Percentiles rank a stretch among this genome's conserved stretches.
These are phyloP conservation scores for Embiotoca jacksoni DNA, from an alignment of 2,113 vertebrate species.

Conservation along the genomic window DNA sequence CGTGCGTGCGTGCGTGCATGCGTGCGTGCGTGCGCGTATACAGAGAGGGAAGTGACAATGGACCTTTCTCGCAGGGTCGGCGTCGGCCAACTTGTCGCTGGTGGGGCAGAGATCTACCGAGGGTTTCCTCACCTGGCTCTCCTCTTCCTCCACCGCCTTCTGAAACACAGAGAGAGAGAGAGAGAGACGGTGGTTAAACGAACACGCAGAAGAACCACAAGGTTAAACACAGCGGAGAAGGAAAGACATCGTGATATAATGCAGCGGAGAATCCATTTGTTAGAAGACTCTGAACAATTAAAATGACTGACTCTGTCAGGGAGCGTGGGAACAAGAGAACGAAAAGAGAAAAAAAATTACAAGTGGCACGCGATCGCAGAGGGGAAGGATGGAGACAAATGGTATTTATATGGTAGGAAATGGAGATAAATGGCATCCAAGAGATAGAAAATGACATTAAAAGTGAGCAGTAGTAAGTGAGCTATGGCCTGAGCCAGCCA, in stretches of 20 bases:
- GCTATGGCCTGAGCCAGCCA: conserved; percentile 16
- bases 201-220: conserved; percentile 4
- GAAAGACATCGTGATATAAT: neutral
- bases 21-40: neutral
- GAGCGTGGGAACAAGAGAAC: conserved; percentile 2
- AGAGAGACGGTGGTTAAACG: conserved; percentile 6
- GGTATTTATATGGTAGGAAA: conserved; percentile 39
- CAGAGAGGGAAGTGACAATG: conserved; percentile 10
- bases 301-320: conserved; percentile 30
- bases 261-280: conserved; percentile 1
- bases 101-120: conserved; percentile 70
- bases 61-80: conserved; percentile 78
- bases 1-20: too few species aligned
- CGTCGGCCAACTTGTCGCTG: conserved; percentile 73
- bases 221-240: neutral
- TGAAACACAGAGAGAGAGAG: conserved; percentile 53
- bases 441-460: neutral
- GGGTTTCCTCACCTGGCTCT: conserved; percentile 75
- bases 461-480: conserved; percentile 11
- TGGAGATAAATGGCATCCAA: conserved; percentile 49
- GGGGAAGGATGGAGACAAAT: conserved; percentile 44
- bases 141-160: conserved; percentile 79
- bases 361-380: neutral
- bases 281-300: conserved; percentile 21
- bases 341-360: conserved; percentile 11